phyloP scores from a whole-genome alignment of 2,888 invertebrate genomes.

The Drosophila histrio region DNA sequence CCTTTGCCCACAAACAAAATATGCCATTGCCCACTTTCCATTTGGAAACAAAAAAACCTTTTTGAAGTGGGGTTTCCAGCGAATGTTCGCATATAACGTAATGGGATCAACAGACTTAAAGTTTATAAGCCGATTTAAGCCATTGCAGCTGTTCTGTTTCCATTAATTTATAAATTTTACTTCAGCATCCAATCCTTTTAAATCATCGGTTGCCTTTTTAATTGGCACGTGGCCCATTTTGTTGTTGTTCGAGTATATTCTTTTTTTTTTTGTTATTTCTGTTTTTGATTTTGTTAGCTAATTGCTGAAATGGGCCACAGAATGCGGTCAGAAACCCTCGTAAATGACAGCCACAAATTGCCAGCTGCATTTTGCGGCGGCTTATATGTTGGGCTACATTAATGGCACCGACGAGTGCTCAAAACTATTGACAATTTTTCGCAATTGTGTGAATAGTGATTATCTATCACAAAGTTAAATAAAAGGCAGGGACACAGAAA shows the following conservation, averaged over 20 bases:
- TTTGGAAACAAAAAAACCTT: conserved; percentile 50
- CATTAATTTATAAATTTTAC: conserved; percentile 61
- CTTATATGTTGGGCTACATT: conserved; percentile 34
- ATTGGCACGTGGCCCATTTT: conserved; percentile 45
- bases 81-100: conserved; percentile 58
- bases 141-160: conserved; percentile 62
- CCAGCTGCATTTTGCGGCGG: conserved; percentile 61
- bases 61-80: conserved; percentile 32
- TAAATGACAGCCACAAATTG: conserved; percentile 45
- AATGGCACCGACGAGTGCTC: conserved; percentile 39
- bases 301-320: conserved; percentile 53
- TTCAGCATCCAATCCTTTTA: conserved; percentile 31
- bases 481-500: too few relatives aligned
- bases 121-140: conserved; percentile 64
- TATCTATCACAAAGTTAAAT: neutral
- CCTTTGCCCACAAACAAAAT: conserved; percentile 11
- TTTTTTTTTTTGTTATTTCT: neutral
- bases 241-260: conserved; percentile 16
- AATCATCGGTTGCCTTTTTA: conserved; percentile 53
- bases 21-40: conserved; percentile 37
- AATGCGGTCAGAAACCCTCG: conserved; percentile 40
- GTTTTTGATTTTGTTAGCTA: conserved; percentile 47
- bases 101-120: conserved; percentile 56
- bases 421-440: conserved; percentile 7
- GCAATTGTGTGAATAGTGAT: neutral